A percentile compares a stretch with the other conserved stretches of the same genome.
phyloP scores from a whole-genome alignment of 2,888 invertebrate species.

The Cordilura impudica region DNA sequence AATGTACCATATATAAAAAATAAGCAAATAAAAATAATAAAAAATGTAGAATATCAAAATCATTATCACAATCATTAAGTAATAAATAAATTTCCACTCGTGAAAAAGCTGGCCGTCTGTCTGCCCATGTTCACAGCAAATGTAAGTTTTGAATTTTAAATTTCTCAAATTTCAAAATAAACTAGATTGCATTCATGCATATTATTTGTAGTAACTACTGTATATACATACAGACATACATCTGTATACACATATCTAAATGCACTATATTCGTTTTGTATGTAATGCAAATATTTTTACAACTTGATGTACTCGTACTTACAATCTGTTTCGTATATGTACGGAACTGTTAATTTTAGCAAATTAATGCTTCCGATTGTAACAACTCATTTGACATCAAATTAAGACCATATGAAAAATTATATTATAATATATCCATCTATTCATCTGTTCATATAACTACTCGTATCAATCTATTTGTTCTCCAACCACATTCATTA shows the following conservation, averaged over 20 bases:
- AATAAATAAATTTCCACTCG: slow-evolving; percentile 4
- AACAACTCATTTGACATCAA: slow-evolving; percentile 21
- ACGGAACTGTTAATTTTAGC: slow-evolving; percentile 42
- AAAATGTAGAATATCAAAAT: slow-evolving; percentile 9
- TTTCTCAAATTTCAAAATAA: slow-evolving; percentile 31
- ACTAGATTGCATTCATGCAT: slow-evolving; percentile 22
- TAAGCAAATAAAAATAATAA: not conserved
- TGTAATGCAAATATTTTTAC: slow-evolving; percentile 1
- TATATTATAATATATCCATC: not conserved
- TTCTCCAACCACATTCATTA: slow-evolving; percentile 16
- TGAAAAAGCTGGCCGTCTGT: not conserved
- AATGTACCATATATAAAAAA: not conserved
- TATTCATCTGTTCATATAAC: not conserved
- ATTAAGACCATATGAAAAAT: not conserved
- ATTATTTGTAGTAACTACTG: not conserved
- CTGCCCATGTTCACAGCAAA: not conserved
- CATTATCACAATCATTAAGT: slow-evolving; percentile 39
- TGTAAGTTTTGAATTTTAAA: slow-evolving; percentile 2
- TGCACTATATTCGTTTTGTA: not conserved
- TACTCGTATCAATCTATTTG: not conserved
- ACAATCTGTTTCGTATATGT: slow-evolving; percentile 7
- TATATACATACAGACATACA: not conserved
- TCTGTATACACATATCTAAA: not conserved
- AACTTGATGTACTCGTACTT: slow-evolving; percentile 12
- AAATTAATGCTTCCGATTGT: slow-evolving; percentile 53